Conservation (phyloP, 1,140 invertebrate species). For the Lepidotrigona ventralis region DNA sequence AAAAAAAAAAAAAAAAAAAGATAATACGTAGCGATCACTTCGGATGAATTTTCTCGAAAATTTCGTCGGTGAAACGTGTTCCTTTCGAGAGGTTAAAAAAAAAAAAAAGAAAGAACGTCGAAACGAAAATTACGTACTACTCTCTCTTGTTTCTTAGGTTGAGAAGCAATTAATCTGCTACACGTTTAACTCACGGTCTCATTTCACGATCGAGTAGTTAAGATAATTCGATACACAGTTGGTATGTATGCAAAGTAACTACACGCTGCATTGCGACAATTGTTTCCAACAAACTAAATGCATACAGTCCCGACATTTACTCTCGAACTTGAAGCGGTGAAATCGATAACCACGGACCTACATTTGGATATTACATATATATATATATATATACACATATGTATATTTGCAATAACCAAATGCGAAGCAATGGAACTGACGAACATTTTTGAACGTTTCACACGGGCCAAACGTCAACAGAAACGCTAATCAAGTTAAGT, state of each 20-base stretch:
- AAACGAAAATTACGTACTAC: too few species aligned
- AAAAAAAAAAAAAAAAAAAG: too few species aligned
- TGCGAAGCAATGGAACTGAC: too few species aligned
- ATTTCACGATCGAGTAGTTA: conserved; percentile 3
- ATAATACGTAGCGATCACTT: too few species aligned
- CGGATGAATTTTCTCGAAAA: too few species aligned
- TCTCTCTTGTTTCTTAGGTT: background rate
- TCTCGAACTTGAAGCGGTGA: background rate
- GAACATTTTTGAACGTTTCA: too few species aligned
- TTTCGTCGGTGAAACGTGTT: too few species aligned
- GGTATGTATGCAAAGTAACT: conserved; percentile 17
- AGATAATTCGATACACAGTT: conserved; percentile 4
- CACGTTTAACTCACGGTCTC: background rate
- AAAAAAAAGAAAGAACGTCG: too few species aligned
- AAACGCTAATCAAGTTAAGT: background rate
- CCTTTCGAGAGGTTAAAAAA: too few species aligned
- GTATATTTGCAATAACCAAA: background rate
- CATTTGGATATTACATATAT: background rate
- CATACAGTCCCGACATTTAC: background rate
- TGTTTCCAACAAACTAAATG: conserved; percentile 22
- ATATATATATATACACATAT: too few species aligned
- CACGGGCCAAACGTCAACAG: background rate
- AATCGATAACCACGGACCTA: background rate
- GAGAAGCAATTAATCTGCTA: background rate
- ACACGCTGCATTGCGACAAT: conserved; percentile 25